phyloP scores from a whole-genome alignment of 1,140 invertebrate genomes.

The Drosophila simulans region DNA sequence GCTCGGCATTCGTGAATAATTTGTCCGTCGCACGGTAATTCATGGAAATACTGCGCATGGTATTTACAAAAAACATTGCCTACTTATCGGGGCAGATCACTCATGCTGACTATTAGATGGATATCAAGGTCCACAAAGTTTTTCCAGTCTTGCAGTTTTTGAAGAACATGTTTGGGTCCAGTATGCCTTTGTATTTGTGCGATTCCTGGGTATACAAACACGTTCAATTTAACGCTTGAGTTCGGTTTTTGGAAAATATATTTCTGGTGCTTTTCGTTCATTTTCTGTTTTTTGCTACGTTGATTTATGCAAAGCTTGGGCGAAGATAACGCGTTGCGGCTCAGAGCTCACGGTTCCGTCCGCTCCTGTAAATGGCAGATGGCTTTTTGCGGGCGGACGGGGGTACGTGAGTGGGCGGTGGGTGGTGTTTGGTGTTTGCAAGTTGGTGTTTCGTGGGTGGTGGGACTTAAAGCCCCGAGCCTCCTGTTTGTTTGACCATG shows the following conservation, averaged over 20 bases:
- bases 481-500: constrained; percentile 62
- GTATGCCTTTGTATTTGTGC: background rate
- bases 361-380: constrained; percentile 47
- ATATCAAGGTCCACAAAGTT: no score
- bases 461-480: constrained; percentile 46
- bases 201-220: constrained; percentile 16
- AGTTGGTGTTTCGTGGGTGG: background rate
- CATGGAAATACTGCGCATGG: background rate
- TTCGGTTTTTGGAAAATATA: constrained; percentile 58
- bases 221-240: constrained; percentile 77
- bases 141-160: no score
- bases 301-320: constrained; percentile 78
- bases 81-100: background rate
- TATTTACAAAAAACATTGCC: background rate
- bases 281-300: constrained; percentile 43
- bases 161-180: background rate
- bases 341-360: constrained; percentile 38
- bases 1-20: constrained; percentile 68
- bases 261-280: constrained; percentile 29
- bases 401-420: background rate
- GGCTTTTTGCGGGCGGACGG: constrained; percentile 18
- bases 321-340: constrained; percentile 71
- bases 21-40: constrained; percentile 34
- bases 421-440: background rate
- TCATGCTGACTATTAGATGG: background rate